These are phyloP conservation scores for Gallinago paraguaiae DNA, from an alignment of 2,113 vertebrate genomes.

Conservation along the genomic window DNA sequence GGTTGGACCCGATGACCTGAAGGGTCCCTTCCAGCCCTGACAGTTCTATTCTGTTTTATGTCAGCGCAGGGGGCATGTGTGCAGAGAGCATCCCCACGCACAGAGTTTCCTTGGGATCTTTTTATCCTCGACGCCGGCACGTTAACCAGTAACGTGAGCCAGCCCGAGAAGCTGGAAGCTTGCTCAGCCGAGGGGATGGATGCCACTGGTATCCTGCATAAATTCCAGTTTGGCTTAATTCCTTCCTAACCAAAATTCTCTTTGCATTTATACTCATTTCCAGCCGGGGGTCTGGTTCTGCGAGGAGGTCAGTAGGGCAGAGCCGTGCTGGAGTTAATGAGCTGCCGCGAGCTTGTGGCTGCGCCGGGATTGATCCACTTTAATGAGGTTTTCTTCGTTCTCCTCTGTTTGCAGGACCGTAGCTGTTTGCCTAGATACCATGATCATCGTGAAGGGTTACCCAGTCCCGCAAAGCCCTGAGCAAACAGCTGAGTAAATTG, in stretches of 20 bases:
- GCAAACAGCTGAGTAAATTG: not conserved
- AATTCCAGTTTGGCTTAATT: not conserved
- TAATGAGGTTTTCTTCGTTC: not conserved
- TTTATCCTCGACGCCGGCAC: not conserved
- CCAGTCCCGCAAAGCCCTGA: not conserved
- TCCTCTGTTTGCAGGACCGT: not conserved
- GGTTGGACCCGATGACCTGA: not conserved
- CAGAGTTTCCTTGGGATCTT: not conserved
- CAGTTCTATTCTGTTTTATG: not conserved
- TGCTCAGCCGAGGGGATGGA: rapidly evolving
- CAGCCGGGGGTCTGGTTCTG: not conserved
- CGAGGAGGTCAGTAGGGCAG: not conserved
- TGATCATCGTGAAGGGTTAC: not conserved
- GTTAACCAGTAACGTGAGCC: rapidly evolving
- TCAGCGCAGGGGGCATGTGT: rapidly evolving
- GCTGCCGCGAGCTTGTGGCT: not conserved
- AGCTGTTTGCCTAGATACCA: not conserved
- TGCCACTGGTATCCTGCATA: not conserved
- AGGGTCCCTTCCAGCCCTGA: not conserved
- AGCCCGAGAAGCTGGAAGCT: not conserved
- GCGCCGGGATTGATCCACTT: not conserved
- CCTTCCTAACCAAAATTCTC: not conserved
- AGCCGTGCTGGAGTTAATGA: not conserved
- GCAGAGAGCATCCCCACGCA: rapidly evolving
- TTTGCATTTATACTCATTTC: rapidly evolving